These are phyloP conservation scores for Dendrocopos noguchii DNA, from an alignment of 2,113 vertebrate species.

Conservation along the genomic window DNA sequence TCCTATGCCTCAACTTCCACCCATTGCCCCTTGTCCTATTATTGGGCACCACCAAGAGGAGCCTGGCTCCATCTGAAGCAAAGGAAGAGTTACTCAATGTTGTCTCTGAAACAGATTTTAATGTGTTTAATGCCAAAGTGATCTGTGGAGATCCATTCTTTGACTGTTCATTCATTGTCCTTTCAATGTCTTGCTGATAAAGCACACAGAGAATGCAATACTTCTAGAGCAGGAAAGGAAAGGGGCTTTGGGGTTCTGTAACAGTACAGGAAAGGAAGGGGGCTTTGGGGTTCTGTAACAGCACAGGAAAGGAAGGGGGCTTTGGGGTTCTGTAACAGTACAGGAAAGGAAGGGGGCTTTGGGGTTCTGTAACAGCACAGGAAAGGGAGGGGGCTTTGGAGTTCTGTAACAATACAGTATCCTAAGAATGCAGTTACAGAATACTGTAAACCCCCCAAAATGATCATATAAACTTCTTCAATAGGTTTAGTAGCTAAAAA, in stretches of 20 bases:
- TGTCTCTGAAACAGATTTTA: neutral
- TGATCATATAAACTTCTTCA: constrained; percentile 7
- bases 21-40: too few relatives aligned
- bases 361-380: neutral
- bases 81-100: neutral
- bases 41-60: too few relatives aligned
- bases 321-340: too few relatives aligned
- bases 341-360: neutral
- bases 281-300: neutral
- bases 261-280: neutral
- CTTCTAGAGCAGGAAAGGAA: neutral
- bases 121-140: neutral
- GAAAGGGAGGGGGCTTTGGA: too few relatives aligned
- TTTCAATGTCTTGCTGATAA: neutral
- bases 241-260: too few relatives aligned
- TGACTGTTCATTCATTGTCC: neutral
- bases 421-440: neutral
- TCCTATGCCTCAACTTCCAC: too few relatives aligned
- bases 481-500: constrained; percentile 39
- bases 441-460: constrained; percentile 26
- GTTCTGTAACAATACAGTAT: neutral
- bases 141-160: neutral
- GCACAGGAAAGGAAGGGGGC: too few relatives aligned
- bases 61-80: too few relatives aligned
- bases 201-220: neutral